Evolutionary conservation across 2,797 vertebrate species (phyloP).

Genomic region (Masticophis lateralis): DNA sequence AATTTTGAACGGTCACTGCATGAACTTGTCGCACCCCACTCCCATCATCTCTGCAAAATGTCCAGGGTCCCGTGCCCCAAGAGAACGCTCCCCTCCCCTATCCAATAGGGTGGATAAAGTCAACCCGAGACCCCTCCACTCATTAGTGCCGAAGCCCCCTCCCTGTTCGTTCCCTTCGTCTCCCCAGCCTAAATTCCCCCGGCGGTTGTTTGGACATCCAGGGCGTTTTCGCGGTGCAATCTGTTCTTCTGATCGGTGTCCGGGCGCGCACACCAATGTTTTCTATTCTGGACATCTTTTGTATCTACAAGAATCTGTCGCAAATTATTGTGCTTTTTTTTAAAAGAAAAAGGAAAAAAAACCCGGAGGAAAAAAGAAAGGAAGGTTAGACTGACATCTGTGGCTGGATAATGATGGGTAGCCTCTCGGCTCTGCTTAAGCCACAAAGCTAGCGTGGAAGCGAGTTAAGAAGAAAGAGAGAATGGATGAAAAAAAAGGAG

Average conservation of each 20-base stretch:
- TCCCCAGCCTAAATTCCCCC: constrained; percentile 67
- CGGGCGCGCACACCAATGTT: constrained; percentile 67
- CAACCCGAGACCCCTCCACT: constrained; percentile 63
- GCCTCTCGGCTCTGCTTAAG: constrained; percentile 90
- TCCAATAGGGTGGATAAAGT: constrained; percentile 72
- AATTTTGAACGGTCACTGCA: too few species aligned
- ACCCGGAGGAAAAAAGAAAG: constrained; percentile 73
- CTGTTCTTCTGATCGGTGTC: constrained; percentile 77
- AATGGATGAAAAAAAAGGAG: constrained; percentile 76
- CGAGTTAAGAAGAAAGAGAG: constrained; percentile 81
- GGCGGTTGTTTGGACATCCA: constrained; percentile 79
- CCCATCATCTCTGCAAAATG: too few species aligned
- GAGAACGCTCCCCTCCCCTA: constrained; percentile 57
- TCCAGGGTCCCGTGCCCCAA: constrained; percentile 6
- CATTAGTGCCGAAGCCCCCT: constrained; percentile 58
- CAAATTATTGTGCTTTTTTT: constrained; percentile 81
- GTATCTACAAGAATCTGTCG: constrained; percentile 86
- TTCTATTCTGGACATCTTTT: constrained; percentile 87
- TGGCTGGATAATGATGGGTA: constrained; percentile 89
- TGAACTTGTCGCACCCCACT: too few species aligned
- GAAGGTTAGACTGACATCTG: constrained; percentile 85
- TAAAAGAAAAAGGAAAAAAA: constrained; percentile 49
- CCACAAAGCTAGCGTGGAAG: constrained; percentile 86
- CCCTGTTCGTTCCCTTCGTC: constrained; percentile 13
- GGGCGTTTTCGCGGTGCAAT: constrained; percentile 72